Evolutionary conservation across 2,797 vertebrate species (phyloP).

Genomic region (Mus minutoides): DNA sequence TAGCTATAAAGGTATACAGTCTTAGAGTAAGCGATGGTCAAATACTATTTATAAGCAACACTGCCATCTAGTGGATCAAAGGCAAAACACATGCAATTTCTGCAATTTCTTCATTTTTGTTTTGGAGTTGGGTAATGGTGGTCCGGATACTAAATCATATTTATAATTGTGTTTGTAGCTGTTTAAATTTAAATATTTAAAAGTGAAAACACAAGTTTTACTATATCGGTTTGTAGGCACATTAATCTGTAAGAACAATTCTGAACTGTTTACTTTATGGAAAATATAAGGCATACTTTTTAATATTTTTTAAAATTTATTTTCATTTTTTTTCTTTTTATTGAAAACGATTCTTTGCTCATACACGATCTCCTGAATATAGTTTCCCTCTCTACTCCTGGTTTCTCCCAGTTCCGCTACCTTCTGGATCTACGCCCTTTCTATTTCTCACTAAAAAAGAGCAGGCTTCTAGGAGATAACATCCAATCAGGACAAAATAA

Average conservation of each 20-base stretch:
- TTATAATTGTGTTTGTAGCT: neutral
- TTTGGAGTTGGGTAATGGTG: rapidly evolving
- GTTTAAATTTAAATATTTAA: slow-evolving; percentile 31
- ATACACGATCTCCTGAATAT: neutral
- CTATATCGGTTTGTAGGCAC: neutral
- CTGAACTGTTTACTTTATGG: neutral
- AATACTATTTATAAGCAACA: slow-evolving; percentile 61
- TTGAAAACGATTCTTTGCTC: neutral
- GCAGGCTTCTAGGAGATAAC: neutral
- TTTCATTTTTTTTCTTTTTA: neutral
- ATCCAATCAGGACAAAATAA: too few relatives aligned
- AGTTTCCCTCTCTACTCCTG: neutral
- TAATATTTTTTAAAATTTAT: neutral
- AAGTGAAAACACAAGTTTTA: slow-evolving; percentile 19
- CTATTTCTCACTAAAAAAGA: neutral
- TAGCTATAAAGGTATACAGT: neutral
- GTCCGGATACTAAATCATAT: neutral
- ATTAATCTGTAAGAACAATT: neutral
- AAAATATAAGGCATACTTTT: neutral
- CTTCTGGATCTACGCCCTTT: neutral
- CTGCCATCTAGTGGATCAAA: slow-evolving; percentile 87
- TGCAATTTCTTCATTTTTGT: neutral
- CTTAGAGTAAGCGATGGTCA: neutral
- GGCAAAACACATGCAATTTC: neutral
- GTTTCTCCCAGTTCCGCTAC: rapidly evolving